Base-by-base conservation (phyloP, 2,113 vertebrate genomes). In the Himantopus leucocephalus region DNA sequence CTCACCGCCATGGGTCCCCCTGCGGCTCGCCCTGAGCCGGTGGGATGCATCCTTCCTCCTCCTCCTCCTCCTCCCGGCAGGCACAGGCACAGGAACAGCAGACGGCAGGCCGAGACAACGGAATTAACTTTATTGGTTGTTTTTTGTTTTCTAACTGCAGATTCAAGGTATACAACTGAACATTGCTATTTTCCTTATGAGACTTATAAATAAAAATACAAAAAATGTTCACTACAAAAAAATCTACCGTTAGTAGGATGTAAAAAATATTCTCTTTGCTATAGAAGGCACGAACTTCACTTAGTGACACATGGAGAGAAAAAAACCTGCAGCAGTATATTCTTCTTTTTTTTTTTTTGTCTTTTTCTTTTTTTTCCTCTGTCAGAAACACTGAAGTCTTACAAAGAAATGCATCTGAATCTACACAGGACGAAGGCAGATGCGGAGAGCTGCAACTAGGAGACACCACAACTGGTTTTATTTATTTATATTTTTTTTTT, bases 181-280 rank as follows among this genome's bases (percentile, higher is more conserved):
- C 99, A 99, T 98, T 97, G 98, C 98, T 99, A 99, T 99, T 99
- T 98, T 99, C 98, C 98, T 98, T 98, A 99, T 99, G 99, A 99
- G 99, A 99, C 98, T 99, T 99, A 99, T 99, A 99, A 99, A 99
- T 99, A 99, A 99, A 99, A 99, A 99, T 99, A 99, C 98, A 99
- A 99, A 99, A 99, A 99, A 98, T 98, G 98, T 98, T 97, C 99
- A 99, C 99, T 99, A 99, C 98, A 99, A 99, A 99, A 99, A 98
- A 99, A 99, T 99, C 99, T 99, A 99, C 99, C 92, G 98, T 99
- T 99, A 99, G 99, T 99, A 99, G 98, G 98, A 99, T 99, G 98
- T 99, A 99, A 99, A 99, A 99, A 99, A 98, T 99, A 99, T 98
- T 99, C 98, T 99, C 98, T 99, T 99, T 99, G 99, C 99, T 99